Base-by-base conservation (phyloP, 2,888 invertebrate species). In the Aleiodes testaceus region DNA sequence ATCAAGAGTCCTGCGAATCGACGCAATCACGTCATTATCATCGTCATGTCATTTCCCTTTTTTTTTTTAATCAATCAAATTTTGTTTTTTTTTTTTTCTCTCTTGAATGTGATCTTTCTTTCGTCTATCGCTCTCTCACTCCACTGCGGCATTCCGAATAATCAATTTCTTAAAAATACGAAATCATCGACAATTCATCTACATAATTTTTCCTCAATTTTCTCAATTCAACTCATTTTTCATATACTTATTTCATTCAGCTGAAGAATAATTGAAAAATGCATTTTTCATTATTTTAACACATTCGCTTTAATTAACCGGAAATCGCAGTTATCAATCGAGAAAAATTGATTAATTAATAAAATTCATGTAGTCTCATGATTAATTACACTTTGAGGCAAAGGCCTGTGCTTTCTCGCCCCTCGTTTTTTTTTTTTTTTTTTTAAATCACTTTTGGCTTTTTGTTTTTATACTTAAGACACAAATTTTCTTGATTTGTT, bases 391-490 rank as follows among this genome's bases (percentile, higher is more conserved):
- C 14, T 30, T 52, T n/a, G 53, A 53, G 36, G 16, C 42, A 59
- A 59, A 59, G 36, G 50, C 49, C 44, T 52, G 69, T 69, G 72
- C 72, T 72, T 67, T 63, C 66, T 67, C 47, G 72, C 67, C 68
- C 68, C 68, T 52, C 47, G 12, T 52, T 66, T 55, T 59, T 18
- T 18, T 66, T 52, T 52, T 66, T 55, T 59, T 18, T 18, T 66
- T 52, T 36, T 68, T 66, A 12, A 22, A 22, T 61, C 36, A 47
- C 47, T 70, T 52, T 70, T 50, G 59, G 42, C 59, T 59, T 14
- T 72, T 67, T 61, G 61, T 52, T 71, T 63, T 53, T 45, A 36
- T 50, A 52, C 30, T 36, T 55, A 44, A 63, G 59, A 50, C 50
- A 61, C 47, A 22, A 36, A 36, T 22, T 50, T 61, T 16, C 53